phyloP scores from a whole-genome alignment of 2,797 vertebrate genomes.

The Smutsia temminckii region DNA sequence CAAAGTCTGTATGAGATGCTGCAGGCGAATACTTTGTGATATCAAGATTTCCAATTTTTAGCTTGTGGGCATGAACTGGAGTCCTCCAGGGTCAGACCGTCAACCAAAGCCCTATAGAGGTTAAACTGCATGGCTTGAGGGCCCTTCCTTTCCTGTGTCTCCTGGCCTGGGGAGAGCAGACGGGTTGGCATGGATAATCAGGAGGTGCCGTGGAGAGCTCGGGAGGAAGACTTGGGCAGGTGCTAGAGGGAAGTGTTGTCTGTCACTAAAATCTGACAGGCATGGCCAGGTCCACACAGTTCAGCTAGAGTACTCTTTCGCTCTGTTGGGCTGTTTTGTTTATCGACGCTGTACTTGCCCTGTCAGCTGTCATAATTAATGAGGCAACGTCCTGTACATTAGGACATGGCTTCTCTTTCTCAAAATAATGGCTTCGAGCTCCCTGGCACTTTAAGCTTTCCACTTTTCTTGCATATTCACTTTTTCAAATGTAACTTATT shows the following conservation, averaged over 20 bases:
- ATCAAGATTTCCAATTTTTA: not conserved
- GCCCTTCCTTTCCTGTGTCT: accelerated
- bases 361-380: no score
- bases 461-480: not conserved
- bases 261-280: not conserved
- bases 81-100: not conserved
- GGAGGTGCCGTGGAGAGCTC: accelerated
- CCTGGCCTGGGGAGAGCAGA: not conserved
- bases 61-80: not conserved
- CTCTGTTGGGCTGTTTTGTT: accelerated
- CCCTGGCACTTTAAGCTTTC: not conserved
- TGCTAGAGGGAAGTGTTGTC: not conserved
- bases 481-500: not conserved
- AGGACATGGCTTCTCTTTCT: not conserved
- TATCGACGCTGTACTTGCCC: accelerated
- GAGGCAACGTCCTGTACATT: not conserved
- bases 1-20: not conserved
- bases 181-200: not conserved
- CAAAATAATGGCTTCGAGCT: not conserved
- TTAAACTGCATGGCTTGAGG: not conserved
- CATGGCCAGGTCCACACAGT: accelerated
- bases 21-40: not conserved
- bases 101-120: no score
- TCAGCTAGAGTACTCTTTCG: not conserved
- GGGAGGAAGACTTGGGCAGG: not conserved